A percentile compares a stretch with the other conserved stretches of the same genome.
These are phyloP conservation scores for Malurus splendens DNA, from an alignment of 2,797 vertebrate species.

Conservation along the genomic window DNA sequence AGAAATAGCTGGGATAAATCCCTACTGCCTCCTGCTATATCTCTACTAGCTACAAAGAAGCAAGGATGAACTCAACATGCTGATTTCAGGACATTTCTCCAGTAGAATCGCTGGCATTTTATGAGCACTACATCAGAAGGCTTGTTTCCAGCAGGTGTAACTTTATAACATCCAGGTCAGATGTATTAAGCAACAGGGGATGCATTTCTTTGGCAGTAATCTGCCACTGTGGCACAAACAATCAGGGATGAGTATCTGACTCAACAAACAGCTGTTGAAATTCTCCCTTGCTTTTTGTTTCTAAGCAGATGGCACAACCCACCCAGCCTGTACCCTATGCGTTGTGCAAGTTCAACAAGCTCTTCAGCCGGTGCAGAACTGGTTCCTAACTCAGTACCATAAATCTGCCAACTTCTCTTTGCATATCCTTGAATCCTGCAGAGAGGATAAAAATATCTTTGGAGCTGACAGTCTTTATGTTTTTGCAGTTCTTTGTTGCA, in stretches of 20 bases:
- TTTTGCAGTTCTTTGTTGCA: background rate
- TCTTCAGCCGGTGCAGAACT: slow-evolving; percentile 10
- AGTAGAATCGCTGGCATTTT: slow-evolving; percentile 10
- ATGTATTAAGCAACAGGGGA: slow-evolving; percentile 50
- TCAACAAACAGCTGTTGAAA: slow-evolving; percentile 56
- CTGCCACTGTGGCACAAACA: slow-evolving; percentile 39
- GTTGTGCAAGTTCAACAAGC: background rate
- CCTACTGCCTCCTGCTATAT: background rate
- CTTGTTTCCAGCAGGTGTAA: slow-evolving; percentile 47
- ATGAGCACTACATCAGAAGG: slow-evolving; percentile 37
- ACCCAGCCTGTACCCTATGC: background rate
- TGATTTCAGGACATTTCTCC: slow-evolving; percentile 31
- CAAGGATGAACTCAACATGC: background rate
- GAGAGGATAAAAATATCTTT: slow-evolving; percentile 24
- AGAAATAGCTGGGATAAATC: background rate
- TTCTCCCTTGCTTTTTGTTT: slow-evolving; percentile 23
- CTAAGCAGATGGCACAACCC: slow-evolving; percentile 32
- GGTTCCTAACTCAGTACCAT: background rate
- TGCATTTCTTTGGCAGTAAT: slow-evolving; percentile 53
- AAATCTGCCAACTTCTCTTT: slow-evolving; percentile 13
- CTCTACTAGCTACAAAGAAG: background rate
- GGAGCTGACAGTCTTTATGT: background rate
- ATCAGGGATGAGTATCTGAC: slow-evolving; percentile 49
- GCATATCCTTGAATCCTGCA: slow-evolving; percentile 17
- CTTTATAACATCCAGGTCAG: slow-evolving; percentile 53